Conservation (phyloP, 1,140 invertebrate species). For the Hirudo medicinalis region DNA sequence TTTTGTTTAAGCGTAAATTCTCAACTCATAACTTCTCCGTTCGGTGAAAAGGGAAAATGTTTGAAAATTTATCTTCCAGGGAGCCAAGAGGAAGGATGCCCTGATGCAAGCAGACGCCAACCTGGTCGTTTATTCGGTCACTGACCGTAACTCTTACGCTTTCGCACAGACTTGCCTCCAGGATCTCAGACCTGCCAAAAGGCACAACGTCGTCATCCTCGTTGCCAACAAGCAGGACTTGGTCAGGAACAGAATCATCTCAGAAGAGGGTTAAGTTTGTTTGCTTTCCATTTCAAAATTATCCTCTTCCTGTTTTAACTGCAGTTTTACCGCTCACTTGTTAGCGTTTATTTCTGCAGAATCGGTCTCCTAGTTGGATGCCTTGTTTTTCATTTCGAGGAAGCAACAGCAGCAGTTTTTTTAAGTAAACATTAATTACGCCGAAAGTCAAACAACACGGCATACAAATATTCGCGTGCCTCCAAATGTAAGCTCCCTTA, state of each 20-base stretch:
- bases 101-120: slow-evolving; percentile 65
- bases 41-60: not conserved
- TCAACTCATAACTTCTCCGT: not conserved
- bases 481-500: too few relatives aligned
- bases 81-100: not conserved
- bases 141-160: slow-evolving; percentile 55
- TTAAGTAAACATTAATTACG: too few relatives aligned
- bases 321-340: too few relatives aligned
- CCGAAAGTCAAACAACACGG: too few relatives aligned
- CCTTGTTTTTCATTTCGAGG: too few relatives aligned
- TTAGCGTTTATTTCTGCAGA: too few relatives aligned
- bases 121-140: slow-evolving; percentile 77
- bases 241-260: slow-evolving; percentile 64
- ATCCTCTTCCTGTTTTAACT: too few relatives aligned
- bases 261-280: slow-evolving; percentile 56
- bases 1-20: not conserved
- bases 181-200: slow-evolving; percentile 19
- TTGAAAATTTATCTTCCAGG: not conserved
- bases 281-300: too few relatives aligned
- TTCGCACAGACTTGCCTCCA: slow-evolving; percentile 19
- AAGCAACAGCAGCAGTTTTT: too few relatives aligned
- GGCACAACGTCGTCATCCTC: slow-evolving; percentile 60
- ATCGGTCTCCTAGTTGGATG: too few relatives aligned
- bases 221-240: slow-evolving; percentile 88
- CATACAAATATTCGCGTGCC: too few relatives aligned